Evolutionary conservation across 2,797 vertebrate species (phyloP), one percentile per base, ranked within the genome.

Genomic region (Manis pentadactyla): DNA sequence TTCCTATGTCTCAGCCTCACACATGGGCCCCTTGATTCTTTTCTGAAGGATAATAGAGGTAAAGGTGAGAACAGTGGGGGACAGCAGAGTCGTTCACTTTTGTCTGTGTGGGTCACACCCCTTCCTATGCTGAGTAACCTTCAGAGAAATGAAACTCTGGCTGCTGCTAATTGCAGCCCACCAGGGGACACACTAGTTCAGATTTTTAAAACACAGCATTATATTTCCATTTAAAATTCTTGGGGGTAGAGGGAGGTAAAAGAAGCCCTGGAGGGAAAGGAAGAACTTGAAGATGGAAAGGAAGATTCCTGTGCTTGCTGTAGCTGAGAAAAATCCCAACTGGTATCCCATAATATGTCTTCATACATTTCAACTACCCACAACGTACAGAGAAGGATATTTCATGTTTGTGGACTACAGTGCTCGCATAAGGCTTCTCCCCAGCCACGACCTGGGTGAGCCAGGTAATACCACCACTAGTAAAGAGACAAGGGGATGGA

Each of bases 161-260:
- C 57, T 25, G 57, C 57, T 90, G 34, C 42, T 29, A 34, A 66
- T 5, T 59, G 31, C 3, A 82, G 64, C 42, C 37, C 21, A 81
- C 31, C 0, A 5, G 3, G 18, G 49, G 17, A 13, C 18, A 18
- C n/a, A 31, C 66, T 55, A 91, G 71, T 91, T 96, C n/a, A 23
- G 34, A 39, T 29, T 66, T 97, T 89, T 34, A n/a, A 75, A 78
- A 74, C 27, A 34, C 31, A 59, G 68, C 57, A 90, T 61, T 63
- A 27, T 69, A 64, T 71, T 93, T 96, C 71, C 39, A 42, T 96
- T 93, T 57, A 63, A 93, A 81, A 87, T 77, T 81, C 53, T 11
- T 7, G 34, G 13, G 14, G 2, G 29, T 19, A 59, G 61, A 91
- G 34, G 29, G 73, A 79, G n/a, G 29, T 77, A 21, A 66, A 53